phyloP scores from a whole-genome alignment of 2,888 invertebrate species.

The Drosophila prostipennis region DNA sequence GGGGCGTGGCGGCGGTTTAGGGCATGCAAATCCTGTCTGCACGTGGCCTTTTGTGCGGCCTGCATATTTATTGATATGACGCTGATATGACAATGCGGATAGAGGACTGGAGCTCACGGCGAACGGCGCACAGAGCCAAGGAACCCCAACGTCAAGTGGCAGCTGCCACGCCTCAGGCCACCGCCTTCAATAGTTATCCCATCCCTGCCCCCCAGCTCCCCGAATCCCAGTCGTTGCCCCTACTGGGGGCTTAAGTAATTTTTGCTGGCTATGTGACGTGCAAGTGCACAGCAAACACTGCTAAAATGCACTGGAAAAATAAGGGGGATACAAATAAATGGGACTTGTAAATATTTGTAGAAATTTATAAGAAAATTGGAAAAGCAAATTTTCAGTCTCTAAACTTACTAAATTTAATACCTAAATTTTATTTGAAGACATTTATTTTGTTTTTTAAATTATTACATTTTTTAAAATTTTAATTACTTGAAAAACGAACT shows the following conservation, averaged over 20 bases:
- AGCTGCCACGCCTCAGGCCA: conserved; percentile 34
- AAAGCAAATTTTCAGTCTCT: no score
- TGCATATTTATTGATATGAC: conserved; percentile 77
- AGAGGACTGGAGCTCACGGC: conserved; percentile 10
- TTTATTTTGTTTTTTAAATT: no score
- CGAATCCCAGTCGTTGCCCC: background rate
- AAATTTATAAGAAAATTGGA: no score
- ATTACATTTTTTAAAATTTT: no score
- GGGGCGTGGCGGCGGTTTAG: background rate
- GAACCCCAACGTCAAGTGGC: conserved; percentile 44
- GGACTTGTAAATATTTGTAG: no score
- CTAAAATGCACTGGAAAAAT: conserved; percentile 8
- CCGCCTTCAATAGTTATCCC: conserved; percentile 58
- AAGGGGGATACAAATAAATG: no score
- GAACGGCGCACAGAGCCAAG: background rate
- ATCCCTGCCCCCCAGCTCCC: conserved; percentile 1
- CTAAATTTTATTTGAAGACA: no score
- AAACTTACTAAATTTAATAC: no score
- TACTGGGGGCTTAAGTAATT: conserved; percentile 70
- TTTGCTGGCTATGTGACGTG: conserved; percentile 62
- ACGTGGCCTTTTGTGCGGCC: conserved; percentile 67
- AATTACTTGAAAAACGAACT: no score
- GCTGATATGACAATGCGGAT: conserved; percentile 71
- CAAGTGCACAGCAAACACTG: conserved; percentile 76
- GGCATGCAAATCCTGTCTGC: conserved; percentile 63